Percentiles rank a stretch among this genome's conserved stretches.
These are phyloP conservation scores for Bombyx mori DNA, from an alignment of 1,140 invertebrate species.

Conservation along the genomic window DNA sequence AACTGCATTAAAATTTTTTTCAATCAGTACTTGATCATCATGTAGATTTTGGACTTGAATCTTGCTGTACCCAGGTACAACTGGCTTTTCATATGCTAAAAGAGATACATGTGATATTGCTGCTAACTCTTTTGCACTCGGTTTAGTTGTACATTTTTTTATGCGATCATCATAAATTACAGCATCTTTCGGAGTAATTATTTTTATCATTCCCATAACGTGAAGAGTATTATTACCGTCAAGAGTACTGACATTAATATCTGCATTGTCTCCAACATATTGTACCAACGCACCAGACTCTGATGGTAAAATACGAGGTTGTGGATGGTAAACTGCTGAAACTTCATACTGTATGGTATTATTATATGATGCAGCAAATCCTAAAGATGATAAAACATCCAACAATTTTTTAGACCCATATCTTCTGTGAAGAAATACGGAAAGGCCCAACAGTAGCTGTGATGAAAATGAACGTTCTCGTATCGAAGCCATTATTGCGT, in stretches of 20 bases:
- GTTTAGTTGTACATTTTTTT: constrained; percentile 36
- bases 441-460: constrained; percentile 37
- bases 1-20: constrained; percentile 21
- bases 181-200: constrained; percentile 35
- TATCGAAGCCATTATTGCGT: constrained; percentile 45
- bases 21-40: constrained; percentile 25
- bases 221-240: constrained; percentile 41
- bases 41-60: constrained; percentile 29
- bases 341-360: constrained; percentile 42
- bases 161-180: constrained; percentile 30
- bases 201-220: constrained; percentile 35
- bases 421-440: constrained; percentile 38
- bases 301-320: constrained; percentile 36
- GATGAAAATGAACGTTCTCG: constrained; percentile 43
- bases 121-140: constrained; percentile 29
- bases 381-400: constrained; percentile 41
- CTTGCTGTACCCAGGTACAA: constrained; percentile 32
- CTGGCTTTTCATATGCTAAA: constrained; percentile 30
- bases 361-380: constrained; percentile 41
- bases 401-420: constrained; percentile 37
- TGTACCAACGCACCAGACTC: constrained; percentile 32
- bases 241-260: constrained; percentile 45
- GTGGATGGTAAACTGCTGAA: constrained; percentile 36
- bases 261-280: constrained; percentile 45
- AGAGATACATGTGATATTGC: constrained; percentile 39